Evolutionary conservation across 1,140 invertebrate species (phyloP).

Genomic region (Lethrus apterus): DNA sequence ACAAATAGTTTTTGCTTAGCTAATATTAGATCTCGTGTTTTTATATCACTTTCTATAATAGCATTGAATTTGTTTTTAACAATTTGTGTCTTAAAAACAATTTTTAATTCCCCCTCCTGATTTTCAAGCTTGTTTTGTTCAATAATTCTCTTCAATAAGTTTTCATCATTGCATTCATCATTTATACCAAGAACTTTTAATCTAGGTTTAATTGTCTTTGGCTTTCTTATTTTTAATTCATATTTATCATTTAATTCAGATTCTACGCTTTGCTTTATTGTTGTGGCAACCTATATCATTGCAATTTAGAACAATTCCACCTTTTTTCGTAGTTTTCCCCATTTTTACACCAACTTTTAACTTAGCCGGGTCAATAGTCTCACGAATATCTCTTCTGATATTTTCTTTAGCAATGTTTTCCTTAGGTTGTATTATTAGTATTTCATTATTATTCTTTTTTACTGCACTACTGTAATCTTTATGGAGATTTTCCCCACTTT

Average conservation of each 20-base stretch:
- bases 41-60: not conserved
- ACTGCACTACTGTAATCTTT: not conserved
- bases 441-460: not conserved
- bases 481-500: too few species aligned
- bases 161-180: not conserved
- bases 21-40: too few species aligned
- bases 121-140: not conserved
- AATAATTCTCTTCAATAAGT: not conserved
- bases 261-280: not conserved
- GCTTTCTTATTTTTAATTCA: not conserved
- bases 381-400: not conserved
- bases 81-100: not conserved
- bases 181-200: not conserved
- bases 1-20: too few species aligned
- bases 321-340: not conserved
- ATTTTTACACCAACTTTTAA: conserved; percentile 1
- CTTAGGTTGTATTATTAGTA: not conserved
- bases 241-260: not conserved
- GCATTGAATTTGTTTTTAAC: not conserved
- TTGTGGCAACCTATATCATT: not conserved
- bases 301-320: not conserved
- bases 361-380: not conserved
- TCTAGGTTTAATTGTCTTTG: conserved; percentile 1
- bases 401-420: not conserved
- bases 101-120: not conserved